Evolutionary conservation across 2,888 invertebrate species (phyloP).

Genomic region (Balanococcus diminutus): DNA sequence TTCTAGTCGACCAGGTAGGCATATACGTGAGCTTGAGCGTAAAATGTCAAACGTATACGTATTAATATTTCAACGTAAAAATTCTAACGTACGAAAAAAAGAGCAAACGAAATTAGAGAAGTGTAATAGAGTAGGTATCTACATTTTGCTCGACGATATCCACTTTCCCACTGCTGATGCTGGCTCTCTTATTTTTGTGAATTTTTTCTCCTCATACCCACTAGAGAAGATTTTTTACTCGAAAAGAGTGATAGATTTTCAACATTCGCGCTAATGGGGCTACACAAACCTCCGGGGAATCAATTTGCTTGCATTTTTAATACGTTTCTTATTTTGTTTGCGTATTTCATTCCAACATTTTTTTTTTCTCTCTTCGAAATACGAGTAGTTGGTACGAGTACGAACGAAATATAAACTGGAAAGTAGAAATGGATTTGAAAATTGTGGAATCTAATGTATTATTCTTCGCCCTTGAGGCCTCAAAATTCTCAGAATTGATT

Average conservation of each 20-base stretch:
- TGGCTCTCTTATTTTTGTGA: neutral
- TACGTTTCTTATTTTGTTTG: neutral
- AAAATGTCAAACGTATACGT: neutral
- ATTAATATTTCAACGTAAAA: neutral
- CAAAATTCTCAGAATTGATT: no score
- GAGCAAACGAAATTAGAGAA: neutral
- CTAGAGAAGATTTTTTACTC: neutral
- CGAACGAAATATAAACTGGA: no score
- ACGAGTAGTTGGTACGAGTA: neutral
- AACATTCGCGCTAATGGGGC: no score
- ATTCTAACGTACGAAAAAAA: neutral
- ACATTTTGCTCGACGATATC: neutral
- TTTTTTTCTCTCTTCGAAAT: neutral
- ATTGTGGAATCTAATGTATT: no score
- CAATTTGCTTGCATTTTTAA: neutral
- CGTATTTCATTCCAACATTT: neutral
- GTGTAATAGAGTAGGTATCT: neutral
- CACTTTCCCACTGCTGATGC: neutral
- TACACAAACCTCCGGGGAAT: neutral
- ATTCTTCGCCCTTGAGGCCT: no score
- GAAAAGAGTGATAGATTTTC: no score
- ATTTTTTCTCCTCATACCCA: neutral
- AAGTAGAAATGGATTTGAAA: no score
- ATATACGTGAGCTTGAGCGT: neutral
- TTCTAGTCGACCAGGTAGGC: neutral